Conservation (phyloP, 2,113 vertebrate genomes). For the Corythoichthys intestinalis region DNA sequence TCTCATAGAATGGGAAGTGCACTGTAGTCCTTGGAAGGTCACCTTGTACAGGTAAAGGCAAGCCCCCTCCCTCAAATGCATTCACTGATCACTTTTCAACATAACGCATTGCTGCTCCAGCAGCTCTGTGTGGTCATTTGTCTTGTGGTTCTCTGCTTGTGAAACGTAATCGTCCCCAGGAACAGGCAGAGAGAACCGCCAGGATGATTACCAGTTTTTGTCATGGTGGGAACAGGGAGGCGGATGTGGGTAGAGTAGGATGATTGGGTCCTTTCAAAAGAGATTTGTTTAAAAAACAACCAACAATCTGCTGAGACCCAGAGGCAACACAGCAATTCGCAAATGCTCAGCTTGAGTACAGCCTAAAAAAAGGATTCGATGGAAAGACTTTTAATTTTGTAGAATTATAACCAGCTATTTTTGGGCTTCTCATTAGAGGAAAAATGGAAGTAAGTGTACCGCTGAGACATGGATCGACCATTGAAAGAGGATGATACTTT, state of each 20-base stretch:
- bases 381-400: neutral
- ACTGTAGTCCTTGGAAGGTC: constrained; percentile 38
- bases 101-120: constrained; percentile 27
- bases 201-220: constrained; percentile 55
- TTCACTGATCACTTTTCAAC: constrained; percentile 18
- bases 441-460: constrained; percentile 20
- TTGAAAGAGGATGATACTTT: constrained; percentile 25
- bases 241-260: constrained; percentile 35
- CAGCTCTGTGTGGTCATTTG: constrained; percentile 40
- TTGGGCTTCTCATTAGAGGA: constrained; percentile 24
- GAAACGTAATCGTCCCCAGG: constrained; percentile 51
- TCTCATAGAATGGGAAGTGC: constrained; percentile 46
- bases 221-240: constrained; percentile 37
- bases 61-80: neutral
- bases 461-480: constrained; percentile 34
- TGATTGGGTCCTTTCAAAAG: constrained; percentile 58
- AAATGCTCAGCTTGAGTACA: constrained; percentile 8
- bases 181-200: constrained; percentile 25
- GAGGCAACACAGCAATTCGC: constrained; percentile 13
- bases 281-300: constrained; percentile 57
- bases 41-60: constrained; percentile 49
- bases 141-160: constrained; percentile 49
- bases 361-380: constrained; percentile 21
- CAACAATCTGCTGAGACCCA: constrained; percentile 26
- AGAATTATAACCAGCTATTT: constrained; percentile 11